phyloP scores from a whole-genome alignment of 2,888 invertebrate genomes.

The Autographa pulchrina region DNA sequence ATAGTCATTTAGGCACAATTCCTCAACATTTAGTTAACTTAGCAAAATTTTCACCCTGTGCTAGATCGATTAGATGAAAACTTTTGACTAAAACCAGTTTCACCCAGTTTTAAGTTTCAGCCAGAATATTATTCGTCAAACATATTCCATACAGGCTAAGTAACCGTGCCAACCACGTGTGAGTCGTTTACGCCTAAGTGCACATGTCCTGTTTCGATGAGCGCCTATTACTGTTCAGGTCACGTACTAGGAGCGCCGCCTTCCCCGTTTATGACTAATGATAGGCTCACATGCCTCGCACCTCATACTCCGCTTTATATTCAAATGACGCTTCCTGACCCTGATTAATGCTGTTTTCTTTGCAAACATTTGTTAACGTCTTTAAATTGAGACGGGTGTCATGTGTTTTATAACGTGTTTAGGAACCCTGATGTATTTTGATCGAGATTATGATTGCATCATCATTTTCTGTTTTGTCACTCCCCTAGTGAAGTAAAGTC shows the following conservation, averaged over 20 bases:
- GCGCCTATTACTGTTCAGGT: conserved; percentile 73
- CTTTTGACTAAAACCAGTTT: too few species aligned
- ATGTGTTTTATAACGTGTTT: conserved; percentile 51
- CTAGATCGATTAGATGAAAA: too few species aligned
- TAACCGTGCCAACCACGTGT: conserved; percentile 50
- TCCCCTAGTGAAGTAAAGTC: not conserved
- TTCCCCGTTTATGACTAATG: conserved; percentile 87
- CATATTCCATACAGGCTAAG: conserved; percentile 6
- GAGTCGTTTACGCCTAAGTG: conserved; percentile 69
- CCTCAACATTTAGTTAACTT: too few species aligned
- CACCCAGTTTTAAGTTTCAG: too few species aligned
- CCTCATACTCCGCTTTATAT: conserved; percentile 83
- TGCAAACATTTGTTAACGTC: conserved; percentile 80
- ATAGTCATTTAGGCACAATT: too few species aligned
- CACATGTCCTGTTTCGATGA: conserved; percentile 73
- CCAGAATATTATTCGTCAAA: not conserved
- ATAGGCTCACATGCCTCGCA: conserved; percentile 83
- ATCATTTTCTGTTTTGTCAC: not conserved
- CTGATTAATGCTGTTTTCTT: conserved; percentile 88
- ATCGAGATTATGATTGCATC: not conserved
- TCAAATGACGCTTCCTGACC: conserved; percentile 87
- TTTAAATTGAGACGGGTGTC: conserved; percentile 70
- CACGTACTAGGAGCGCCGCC: conserved; percentile 76
- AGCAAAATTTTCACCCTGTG: too few species aligned
- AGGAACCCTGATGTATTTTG: conserved; percentile 20